phyloP scores from a whole-genome alignment of 2,888 invertebrate species.

The Slavum lentiscoides region DNA sequence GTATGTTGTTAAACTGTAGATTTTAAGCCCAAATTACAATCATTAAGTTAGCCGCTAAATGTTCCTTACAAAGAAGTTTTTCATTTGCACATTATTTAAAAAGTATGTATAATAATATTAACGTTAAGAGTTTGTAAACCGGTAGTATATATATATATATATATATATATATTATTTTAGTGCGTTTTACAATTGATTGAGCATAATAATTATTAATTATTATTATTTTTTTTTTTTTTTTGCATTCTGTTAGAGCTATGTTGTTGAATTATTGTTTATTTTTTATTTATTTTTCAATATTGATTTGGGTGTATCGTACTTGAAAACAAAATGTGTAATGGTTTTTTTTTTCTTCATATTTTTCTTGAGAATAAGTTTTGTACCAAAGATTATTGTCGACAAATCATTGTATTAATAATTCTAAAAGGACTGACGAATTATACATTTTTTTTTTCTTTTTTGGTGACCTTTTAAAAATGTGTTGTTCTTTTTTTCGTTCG shows the following conservation, averaged over 20 bases:
- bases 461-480: conserved; percentile 21
- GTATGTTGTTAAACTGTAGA: conserved; percentile 8
- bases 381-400: conserved; percentile 52
- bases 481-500: neutral
- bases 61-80: conserved; percentile 43
- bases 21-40: conserved; percentile 14
- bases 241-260: conserved; percentile 49
- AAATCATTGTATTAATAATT: conserved; percentile 47
- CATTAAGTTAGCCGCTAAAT: conserved; percentile 45
- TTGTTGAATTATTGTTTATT: conserved; percentile 47
- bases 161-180: conserved; percentile 16
- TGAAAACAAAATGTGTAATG: conserved; percentile 28
- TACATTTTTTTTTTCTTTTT: conserved; percentile 34
- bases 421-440: conserved; percentile 52
- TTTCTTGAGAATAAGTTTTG: conserved; percentile 47
- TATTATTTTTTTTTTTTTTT: conserved; percentile 41
- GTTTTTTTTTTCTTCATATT: conserved; percentile 5
- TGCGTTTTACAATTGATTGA: conserved; percentile 22
- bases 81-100: conserved; percentile 28
- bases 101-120: conserved; percentile 20
- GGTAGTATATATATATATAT: neutral
- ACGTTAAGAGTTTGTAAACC: neutral
- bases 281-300: conserved; percentile 50
- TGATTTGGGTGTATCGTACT: conserved; percentile 36
- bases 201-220: conserved; percentile 26